Evolutionary conservation across 2,888 invertebrate genomes (phyloP).

Genomic region (Margaritifera margaritifera): DNA sequence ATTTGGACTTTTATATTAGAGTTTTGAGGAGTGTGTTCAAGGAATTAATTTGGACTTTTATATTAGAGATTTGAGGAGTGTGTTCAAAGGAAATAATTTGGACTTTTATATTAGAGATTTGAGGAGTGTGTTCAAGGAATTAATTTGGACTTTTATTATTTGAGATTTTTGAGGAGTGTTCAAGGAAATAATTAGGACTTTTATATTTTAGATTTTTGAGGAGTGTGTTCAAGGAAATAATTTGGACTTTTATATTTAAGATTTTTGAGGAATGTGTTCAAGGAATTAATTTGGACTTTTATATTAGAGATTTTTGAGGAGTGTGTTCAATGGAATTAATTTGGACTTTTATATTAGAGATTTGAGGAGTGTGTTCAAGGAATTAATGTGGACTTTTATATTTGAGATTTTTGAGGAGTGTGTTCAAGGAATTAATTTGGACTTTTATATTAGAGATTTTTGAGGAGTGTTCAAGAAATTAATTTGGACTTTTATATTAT

Average conservation of each 20-base stretch:
- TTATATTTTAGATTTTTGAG: not conserved
- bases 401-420: not conserved
- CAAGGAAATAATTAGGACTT: no score
- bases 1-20: not conserved
- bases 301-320: not conserved
- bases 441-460: not conserved
- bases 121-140: not conserved
- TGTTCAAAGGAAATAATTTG: no score
- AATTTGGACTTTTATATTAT: not conserved
- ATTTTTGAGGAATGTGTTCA: not conserved
- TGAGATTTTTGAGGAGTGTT: not conserved
- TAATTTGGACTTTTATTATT: no score
- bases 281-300: no score
- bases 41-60: no score
- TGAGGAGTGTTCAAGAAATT: no score
- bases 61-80: not conserved
- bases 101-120: not conserved
- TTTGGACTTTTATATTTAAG: not conserved
- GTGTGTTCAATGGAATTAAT: no score
- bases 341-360: not conserved
- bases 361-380: not conserved
- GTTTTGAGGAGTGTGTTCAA: not conserved
- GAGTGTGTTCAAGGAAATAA: no score
- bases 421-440: no score
- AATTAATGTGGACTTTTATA: no score